Percentiles rank a stretch among this genome's conserved stretches.
phyloP scores from a whole-genome alignment of 1,140 invertebrate genomes.

The Chlorops oryzae region DNA sequence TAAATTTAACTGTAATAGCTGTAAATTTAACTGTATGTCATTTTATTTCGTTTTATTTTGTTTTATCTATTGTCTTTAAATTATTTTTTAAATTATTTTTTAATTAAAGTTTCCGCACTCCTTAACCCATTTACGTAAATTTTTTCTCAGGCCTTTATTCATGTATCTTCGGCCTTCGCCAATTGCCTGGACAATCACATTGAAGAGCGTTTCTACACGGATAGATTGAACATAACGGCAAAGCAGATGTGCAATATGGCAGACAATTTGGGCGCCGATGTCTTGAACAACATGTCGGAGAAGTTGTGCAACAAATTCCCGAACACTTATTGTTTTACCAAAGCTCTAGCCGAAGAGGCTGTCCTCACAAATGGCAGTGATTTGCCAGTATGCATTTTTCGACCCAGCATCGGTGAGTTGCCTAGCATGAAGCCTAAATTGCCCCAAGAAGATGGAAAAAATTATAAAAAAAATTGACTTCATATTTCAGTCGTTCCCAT shows the following conservation, averaged over 20 bases:
- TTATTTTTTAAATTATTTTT: too few relatives aligned
- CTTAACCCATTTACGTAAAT: too few relatives aligned
- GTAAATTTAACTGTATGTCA: not conserved
- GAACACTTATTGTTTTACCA: constrained; percentile 81
- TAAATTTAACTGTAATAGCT: too few relatives aligned
- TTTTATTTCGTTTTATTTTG: not conserved
- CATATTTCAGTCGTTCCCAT: constrained; percentile 64
- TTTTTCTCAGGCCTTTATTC: constrained; percentile 50
- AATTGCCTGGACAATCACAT: constrained; percentile 59
- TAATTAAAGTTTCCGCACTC: too few relatives aligned
- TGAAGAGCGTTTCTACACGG: constrained; percentile 66
- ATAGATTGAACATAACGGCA: constrained; percentile 55
- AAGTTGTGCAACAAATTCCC: constrained; percentile 66
- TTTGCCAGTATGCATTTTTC: constrained; percentile 65
- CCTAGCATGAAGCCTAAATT: not conserved
- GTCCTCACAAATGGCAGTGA: constrained; percentile 56
- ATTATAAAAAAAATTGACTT: not conserved
- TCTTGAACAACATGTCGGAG: constrained; percentile 61
- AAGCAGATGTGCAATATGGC: constrained; percentile 56
- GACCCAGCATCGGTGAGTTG: constrained; percentile 64
- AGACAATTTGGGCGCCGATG: constrained; percentile 51
- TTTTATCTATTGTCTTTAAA: not conserved
- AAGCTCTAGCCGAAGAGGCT: constrained; percentile 70
- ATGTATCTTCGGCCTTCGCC: constrained; percentile 68
- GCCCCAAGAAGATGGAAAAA: not conserved